Evolutionary conservation across 2,888 invertebrate genomes (phyloP), one percentile per base, ranked within the genome.

Genomic region (Pollenia labialis): DNA sequence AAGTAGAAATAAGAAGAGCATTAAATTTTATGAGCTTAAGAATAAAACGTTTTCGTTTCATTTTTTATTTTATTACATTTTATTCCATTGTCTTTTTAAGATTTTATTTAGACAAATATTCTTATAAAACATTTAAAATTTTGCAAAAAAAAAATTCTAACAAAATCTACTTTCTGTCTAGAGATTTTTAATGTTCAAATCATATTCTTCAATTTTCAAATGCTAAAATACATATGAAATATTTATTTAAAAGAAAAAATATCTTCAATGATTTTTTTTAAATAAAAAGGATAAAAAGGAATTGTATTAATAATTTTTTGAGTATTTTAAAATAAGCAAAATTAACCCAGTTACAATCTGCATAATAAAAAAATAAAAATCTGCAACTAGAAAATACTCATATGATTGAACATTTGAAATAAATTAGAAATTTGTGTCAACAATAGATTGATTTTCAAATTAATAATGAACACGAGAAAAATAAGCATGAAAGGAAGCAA

Each of bases 21-120:
- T 88, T 81, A 87, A 87, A 87, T 88, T 85, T 88, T 88, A 88
- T 88, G 86, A 88, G 85, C 87, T 85, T 84, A 86, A 81, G 76
- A 87, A 81, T 86, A 77, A 84, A 81, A 77, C 77, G 77, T 81
- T 84, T 83, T 74, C 62, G 7, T 62, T 54, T 42, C 46, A 60
- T 56, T 42, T 54, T 44, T 52, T 52, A 50, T 58, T 44, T 54
- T 8, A 52, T 68, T 56, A 42, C 46, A 40, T 23, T 48, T 46
- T 48, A 32, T 68, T 76, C 62, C 52, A 81, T 82, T 75, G 40
- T 69, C 10, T 52, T 74, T 64, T 56, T 48, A 42, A 16, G 66
- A 58, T 66, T 76, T 75, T 44, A 69, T n/a, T 54, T 23, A 75
- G 76, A 68, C 76, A 84, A 77, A 66, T 23, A 23, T 66, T 75